Evolutionary conservation across 2,797 vertebrate genomes (phyloP), one percentile per base, ranked within the genome.

Genomic region (Poeciliopsis gracilis): DNA sequence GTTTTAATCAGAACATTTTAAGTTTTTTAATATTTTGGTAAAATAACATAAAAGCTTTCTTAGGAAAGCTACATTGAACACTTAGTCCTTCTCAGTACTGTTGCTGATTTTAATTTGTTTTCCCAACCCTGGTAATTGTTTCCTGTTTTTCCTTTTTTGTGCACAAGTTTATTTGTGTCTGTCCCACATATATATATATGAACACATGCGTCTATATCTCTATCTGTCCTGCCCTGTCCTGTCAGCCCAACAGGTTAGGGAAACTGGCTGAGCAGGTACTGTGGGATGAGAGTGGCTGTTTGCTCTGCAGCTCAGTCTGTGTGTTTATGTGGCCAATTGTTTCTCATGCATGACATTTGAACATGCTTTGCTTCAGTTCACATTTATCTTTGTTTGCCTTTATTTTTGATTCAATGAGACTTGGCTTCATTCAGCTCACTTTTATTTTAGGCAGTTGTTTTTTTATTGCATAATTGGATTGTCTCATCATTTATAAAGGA

Each of bases 231-330:
- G 94, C 94, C 92, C 95, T 94, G 95, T 70, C 43, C 94, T 89
- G 95, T 97, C 97, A 98, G 98, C 97, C 98, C 96, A 97, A 98
- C 97, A 97, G 97, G 97, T 96, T 99, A 97, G 97, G 98, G 95
- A 98, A 97, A 94, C 97, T 98, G 96, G 97, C 97, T 95, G 97
- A 99, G 94, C 97, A 99, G 98, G 98, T 99, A 98, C 83, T 94
- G 96, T 96, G 93, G 92, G 82, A 90, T 80, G 61, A 86, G 88
- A 86, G 82, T 80, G 89, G 86, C 88, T 76, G 79, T 88, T 86
- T 88, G 82, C 82, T 87, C 77, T 92, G 88, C 88, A 33, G 75
- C 89, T 90, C 84, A 66, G 43, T 89, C 70, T 86, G 55, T 90
- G 38, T 82, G 7, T 71, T 38, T 43, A 2, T 75, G 43, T 72